Base-by-base conservation (phyloP, 53 echinoderm and acorn worm genomes). In the Stichopus horrens region DNA sequence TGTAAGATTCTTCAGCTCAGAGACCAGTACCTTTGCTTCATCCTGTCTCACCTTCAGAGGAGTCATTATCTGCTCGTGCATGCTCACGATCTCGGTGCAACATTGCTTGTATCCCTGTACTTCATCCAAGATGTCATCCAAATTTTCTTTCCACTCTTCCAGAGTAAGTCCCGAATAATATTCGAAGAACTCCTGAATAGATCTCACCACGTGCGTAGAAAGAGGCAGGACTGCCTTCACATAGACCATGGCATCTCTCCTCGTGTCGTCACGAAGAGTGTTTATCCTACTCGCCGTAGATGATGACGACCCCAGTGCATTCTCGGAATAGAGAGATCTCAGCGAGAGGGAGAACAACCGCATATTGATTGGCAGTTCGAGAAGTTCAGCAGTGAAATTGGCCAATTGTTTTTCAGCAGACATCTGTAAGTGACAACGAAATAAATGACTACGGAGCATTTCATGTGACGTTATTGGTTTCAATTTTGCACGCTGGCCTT, bases 31-130 rank as follows among this genome's bases (percentile, higher is more conserved):
- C 13, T 55, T 88, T 53, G 88, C 88, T 75, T 74, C 55, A 88
- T 88, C 76, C 75, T 88, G 51, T 18, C 10, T 74, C 18, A 8
- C 57, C 14, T 75, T 88, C 7, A 88, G 58, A 9, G 88, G 88
- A 14, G 16, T 22, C 88, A 88, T 74, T 23, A 88, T 88, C 7
- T 88, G 9, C 20, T 88, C 75, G 74, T 88, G 88, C 55, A 88
- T 51, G 10, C 53, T 75, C 5, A 75, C 76, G 55, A 88, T 54
- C 76, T 88, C 76, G 7, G 6, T 5, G 74, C 88, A 88, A 55
- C 76, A 88, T 21, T 88, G 88, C 20, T 54, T 88, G 76, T 76
- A 76, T 23, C 23, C 83, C n/a, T 23, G 6, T 21, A 83, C 83
- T 8, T 83, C 83, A 18, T 83, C 23, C 1, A 83, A 20, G 13